Conservation (phyloP, 2,113 vertebrate genomes). For the Pogona vitticeps region DNA sequence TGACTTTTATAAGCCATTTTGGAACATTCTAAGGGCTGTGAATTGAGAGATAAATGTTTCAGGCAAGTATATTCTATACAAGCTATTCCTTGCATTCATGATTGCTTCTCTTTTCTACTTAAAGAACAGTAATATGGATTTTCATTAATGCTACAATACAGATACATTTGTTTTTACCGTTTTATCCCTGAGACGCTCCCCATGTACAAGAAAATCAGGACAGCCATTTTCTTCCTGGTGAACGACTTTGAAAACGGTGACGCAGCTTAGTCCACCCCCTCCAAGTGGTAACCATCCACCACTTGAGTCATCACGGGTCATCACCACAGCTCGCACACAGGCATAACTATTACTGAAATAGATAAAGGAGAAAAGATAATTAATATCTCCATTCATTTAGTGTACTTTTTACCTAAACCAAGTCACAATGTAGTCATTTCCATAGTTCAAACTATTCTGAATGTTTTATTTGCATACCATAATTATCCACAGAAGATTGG, state of each 20-base stretch:
- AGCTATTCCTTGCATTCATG: neutral
- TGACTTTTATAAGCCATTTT: neutral
- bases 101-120: neutral
- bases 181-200: slow-evolving; percentile 98
- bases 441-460: neutral
- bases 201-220: slow-evolving; percentile 95
- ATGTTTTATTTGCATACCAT: neutral
- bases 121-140: neutral
- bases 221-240: slow-evolving; percentile 89
- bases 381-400: neutral
- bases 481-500: neutral
- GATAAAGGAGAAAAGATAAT: slow-evolving; percentile 47
- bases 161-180: slow-evolving; percentile 81
- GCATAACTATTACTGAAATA: slow-evolving; percentile 95
- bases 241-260: slow-evolving; percentile 94
- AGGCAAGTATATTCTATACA: neutral
- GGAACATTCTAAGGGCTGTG: neutral
- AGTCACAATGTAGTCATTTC: neutral
- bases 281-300: slow-evolving; percentile 97
- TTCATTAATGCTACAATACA: slow-evolving; percentile 19
- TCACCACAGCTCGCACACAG: slow-evolving; percentile 99
- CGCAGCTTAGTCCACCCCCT: slow-evolving; percentile 95
- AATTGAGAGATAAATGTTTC: neutral
- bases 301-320: slow-evolving; percentile 99
- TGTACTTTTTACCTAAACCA: neutral